phyloP scores from a whole-genome alignment of 2,113 vertebrate genomes.

The Anser brachyrhynchus region DNA sequence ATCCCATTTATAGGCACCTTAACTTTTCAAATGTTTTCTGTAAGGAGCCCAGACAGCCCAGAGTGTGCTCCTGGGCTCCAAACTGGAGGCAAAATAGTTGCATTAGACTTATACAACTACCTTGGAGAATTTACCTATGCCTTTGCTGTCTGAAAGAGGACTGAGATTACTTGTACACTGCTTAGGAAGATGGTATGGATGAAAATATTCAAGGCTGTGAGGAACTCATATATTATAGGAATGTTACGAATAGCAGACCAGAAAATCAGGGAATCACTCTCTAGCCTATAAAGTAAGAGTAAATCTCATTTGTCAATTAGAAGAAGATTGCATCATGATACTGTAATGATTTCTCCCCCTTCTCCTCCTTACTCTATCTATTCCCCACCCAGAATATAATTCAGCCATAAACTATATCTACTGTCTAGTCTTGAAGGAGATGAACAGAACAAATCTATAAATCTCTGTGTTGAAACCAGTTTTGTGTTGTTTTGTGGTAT shows the following conservation, averaged over 20 bases:
- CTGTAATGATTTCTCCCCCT: not conserved
- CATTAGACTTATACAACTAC: not conserved
- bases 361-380: not conserved
- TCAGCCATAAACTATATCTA: not conserved
- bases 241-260: not conserved
- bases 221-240: not conserved
- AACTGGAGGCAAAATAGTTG: not conserved
- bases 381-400: not conserved
- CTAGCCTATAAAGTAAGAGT: not conserved
- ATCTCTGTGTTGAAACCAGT: not conserved
- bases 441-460: not conserved
- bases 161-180: not conserved
- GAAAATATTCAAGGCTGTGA: not conserved
- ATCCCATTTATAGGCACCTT: not conserved
- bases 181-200: not conserved
- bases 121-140: not conserved
- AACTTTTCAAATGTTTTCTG: not conserved
- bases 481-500: not conserved
- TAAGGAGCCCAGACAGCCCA: not conserved
- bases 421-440: not conserved
- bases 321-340: not conserved
- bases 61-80: not conserved
- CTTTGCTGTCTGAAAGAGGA: not conserved
- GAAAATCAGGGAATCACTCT: not conserved
- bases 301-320: not conserved